Base-by-base conservation (phyloP, 92 coral and sea anemone genomes). In the Paragorgia papillata region DNA sequence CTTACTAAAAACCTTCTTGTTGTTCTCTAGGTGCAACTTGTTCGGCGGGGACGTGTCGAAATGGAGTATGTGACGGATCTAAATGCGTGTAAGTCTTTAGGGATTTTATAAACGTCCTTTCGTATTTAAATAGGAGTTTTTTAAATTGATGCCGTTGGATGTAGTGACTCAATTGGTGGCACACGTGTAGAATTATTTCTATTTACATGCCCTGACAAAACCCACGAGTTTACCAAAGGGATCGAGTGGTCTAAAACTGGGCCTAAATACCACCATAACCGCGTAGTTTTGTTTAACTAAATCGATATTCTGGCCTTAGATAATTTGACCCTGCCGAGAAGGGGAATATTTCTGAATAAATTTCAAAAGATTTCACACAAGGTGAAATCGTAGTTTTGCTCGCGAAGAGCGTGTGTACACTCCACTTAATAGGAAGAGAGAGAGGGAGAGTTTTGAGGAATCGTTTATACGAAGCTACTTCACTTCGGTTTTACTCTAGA, bases 31-130 rank as follows among this genome's bases (percentile, higher is more conserved):
- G 85, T 69, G 87, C 97, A 79, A 86, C 88, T 76, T 92, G 97
- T 84, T 82, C 88, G 1, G 7, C 64, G 4, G 90, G 83, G 12
- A 75, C 81, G 86, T 93, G 97, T 84, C 57, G 54, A 66, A 93
- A 90, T 62, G 93, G 97, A n/a, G 75, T 68, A 8, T 93, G 97
- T 70, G 61, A 73, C 0, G 37, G 24, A 21, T 48, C 79, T 19
- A 78, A 67, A 64, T 93, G 97, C 97, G 90, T 91, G 97, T 93
- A 82, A 85, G 69, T 66, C n/a, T n/a, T n/a, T n/a, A n/a, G n/a
- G n/a, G n/a, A n/a, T n/a, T n/a, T n/a, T n/a, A n/a, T n/a, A n/a
- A n/a, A n/a, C n/a, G n/a, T 18, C 31, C 57, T 51, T 68, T 68
- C 41, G 20, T 68, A 48, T 68, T 68, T 68, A 68, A 48, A 68